These are phyloP conservation scores for Drosophila mayaguana DNA, from an alignment of 2,888 invertebrate genomes.

Conservation along the genomic window DNA sequence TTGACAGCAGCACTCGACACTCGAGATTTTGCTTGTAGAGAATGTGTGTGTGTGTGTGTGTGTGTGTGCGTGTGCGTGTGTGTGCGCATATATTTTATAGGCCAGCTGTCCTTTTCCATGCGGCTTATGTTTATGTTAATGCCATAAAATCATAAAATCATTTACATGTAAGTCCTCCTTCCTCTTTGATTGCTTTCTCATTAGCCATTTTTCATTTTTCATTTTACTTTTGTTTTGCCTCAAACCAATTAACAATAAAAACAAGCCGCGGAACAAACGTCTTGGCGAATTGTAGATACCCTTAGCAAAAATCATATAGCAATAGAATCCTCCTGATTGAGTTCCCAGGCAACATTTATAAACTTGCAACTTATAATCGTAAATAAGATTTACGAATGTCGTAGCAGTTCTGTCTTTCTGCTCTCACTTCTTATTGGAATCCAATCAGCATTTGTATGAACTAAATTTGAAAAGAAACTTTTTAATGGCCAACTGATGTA, in stretches of 20 bases:
- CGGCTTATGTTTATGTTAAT: constrained; percentile 25
- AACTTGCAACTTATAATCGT: background rate
- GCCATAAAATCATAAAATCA: constrained; percentile 47
- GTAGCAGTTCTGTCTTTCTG: background rate
- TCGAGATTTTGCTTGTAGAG: background rate
- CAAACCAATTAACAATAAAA: constrained; percentile 67
- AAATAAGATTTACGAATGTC: no score
- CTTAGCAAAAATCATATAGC: background rate
- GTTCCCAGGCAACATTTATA: background rate
- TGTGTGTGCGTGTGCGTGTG: background rate
- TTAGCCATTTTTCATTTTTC: background rate
- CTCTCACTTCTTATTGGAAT: background rate
- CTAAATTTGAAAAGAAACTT: constrained; percentile 25
- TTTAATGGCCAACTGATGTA: constrained; percentile 53
- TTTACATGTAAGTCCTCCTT: constrained; percentile 51
- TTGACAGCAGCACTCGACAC: background rate
- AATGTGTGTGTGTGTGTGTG: background rate
- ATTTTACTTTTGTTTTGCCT: background rate
- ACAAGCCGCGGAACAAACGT: constrained; percentile 13
- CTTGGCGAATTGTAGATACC: constrained; percentile 12
- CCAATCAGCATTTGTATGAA: background rate
- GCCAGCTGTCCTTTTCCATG: constrained; percentile 51
- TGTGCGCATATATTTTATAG: background rate
- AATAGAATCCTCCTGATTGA: background rate
- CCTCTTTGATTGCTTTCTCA: background rate